phyloP scores from a whole-genome alignment of 1,140 invertebrate species.

The Leptinotarsa texana region DNA sequence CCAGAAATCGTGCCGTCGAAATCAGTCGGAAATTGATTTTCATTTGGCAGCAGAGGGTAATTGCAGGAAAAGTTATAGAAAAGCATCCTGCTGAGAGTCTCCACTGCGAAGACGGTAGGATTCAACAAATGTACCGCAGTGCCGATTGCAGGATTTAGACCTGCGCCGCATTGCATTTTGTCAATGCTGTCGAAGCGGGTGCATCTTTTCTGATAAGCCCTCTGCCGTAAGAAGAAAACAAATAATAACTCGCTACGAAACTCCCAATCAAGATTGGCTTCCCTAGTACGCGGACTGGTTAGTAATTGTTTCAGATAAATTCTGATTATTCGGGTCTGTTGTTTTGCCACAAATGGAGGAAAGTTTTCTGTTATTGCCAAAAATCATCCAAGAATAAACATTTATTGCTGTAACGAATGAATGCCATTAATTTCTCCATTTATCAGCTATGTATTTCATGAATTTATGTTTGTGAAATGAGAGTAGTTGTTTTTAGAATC shows the following conservation, averaged over 20 bases:
- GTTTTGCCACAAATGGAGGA: no score
- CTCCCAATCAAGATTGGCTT: constrained; percentile 8
- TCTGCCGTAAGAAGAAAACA: constrained; percentile 15
- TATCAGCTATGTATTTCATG: no score
- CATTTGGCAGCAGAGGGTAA: constrained; percentile 47
- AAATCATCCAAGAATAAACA: no score
- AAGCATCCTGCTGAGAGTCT: constrained; percentile 42
- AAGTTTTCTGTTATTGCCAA: no score
- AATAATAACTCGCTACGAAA: constrained; percentile 23
- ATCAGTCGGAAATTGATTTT: constrained; percentile 50
- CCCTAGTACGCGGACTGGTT: constrained; percentile 10
- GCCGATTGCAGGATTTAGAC: constrained; percentile 40
- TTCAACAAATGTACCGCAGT: constrained; percentile 43
- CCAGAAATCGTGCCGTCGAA: constrained; percentile 42
- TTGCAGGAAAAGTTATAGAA: constrained; percentile 48
- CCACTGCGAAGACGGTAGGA: constrained; percentile 30
- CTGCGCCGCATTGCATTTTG: constrained; percentile 43
- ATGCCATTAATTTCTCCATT: no score
- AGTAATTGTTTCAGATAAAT: not conserved
- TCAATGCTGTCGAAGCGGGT: constrained; percentile 17
- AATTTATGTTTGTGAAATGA: no score
- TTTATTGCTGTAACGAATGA: no score
- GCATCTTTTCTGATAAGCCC: constrained; percentile 23
- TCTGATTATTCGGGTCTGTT: no score
- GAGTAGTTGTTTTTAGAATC: no score